Percentiles rank a stretch among this genome's conserved stretches.
Evolutionary conservation across 2,888 invertebrate genomes (phyloP).

Genomic region (Aleiodes leptofemur): DNA sequence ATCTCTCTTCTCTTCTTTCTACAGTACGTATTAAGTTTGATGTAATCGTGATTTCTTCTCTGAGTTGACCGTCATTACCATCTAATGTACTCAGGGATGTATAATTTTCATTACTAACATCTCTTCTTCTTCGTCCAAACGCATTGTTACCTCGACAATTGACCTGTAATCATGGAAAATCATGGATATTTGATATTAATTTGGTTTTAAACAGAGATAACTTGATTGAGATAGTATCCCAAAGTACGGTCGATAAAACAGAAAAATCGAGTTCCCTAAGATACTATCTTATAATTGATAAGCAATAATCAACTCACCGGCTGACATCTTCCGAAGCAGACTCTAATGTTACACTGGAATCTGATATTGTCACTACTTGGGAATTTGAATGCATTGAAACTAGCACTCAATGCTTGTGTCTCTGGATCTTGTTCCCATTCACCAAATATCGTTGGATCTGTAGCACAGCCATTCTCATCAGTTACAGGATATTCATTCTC

Average conservation of each 20-base stretch:
- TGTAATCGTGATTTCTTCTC: conserved; percentile 94
- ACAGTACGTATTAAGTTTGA: conserved; percentile 94
- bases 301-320: conserved; percentile 80
- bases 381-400: conserved; percentile 96
- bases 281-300: neutral
- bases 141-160: conserved; percentile 95
- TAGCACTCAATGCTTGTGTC: conserved; percentile 89
- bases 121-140: conserved; percentile 88
- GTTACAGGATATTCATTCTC: conserved; percentile 95
- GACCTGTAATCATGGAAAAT: conserved; percentile 78
- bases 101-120: conserved; percentile 78
- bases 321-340: conserved; percentile 96
- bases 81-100: conserved; percentile 80
- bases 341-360: conserved; percentile 96
- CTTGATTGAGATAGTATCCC: neutral
- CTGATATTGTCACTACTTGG: conserved; percentile 95
- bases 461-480: conserved; percentile 95
- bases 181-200: conserved; percentile 38
- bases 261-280: too few species aligned
- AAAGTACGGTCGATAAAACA: too few species aligned
- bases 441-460: conserved; percentile 93
- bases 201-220: neutral
- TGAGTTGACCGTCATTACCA: conserved; percentile 83
- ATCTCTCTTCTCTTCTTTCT: conserved; percentile 88
- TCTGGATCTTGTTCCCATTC: conserved; percentile 95